Evolutionary conservation across 2,113 vertebrate genomes (phyloP), one percentile per base, ranked within the genome.

Genomic region (Triplophysa dalaica): DNA sequence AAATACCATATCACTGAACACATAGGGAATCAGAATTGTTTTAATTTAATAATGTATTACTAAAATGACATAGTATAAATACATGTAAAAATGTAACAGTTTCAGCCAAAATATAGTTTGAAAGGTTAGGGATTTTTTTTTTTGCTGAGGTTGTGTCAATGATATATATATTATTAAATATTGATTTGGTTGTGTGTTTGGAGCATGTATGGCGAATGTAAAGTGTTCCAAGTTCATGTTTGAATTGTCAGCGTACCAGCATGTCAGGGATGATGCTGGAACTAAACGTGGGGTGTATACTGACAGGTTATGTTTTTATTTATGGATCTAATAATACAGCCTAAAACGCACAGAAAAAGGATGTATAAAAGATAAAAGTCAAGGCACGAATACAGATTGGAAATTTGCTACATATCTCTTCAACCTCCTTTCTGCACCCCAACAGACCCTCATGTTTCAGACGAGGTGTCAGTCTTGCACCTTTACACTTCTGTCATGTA

Each of bases 341-440:
- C 21, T 64, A 66, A 17, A 62, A 13, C 29, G 16, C 21, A 24
- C 11, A 14, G 52, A 8, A 19, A 33, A 74, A 70, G 7, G 9
- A 52, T 78, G 43, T 87, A 88, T 86, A 79, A 85, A 82, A 86
- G 81, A 84, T 86, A 50, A 70, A 24, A 41, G n/a, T 75, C 19
- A 41, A 67, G 45, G 58, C 65, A 70, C 41, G 70, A 75, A 78
- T 62, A 50, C 70, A 73, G 78, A 82, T 78, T 19, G 22, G 56
- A 66, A 24, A n/a, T 12, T 56, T 8, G 1, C n/a, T 22, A 26
- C 21, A n/a, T 13, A 6, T 69, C 17, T 82, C 75, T 60, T 19
- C 21, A n/a, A 56, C 21, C 21, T n/a, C 29, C 19, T 54, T n/a
- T 43, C 54, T 45, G 29, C 52, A 54, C 70, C 70, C 33, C 63